Conservation (phyloP, 1,140 invertebrate genomes). For the Heliconius nattereri region DNA sequence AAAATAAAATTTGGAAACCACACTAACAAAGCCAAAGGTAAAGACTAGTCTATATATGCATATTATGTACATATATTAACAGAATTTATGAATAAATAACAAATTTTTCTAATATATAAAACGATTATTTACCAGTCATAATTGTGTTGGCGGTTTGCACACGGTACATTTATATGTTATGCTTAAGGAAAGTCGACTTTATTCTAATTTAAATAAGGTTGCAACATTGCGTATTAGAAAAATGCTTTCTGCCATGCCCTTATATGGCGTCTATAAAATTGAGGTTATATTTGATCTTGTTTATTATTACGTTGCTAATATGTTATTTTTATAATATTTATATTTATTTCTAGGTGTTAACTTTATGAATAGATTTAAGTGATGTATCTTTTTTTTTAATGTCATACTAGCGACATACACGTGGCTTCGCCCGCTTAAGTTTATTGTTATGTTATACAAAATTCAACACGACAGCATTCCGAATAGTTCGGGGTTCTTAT, state of each 20-base stretch:
- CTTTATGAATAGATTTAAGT: background rate
- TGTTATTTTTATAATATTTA: background rate
- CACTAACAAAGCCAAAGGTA: background rate
- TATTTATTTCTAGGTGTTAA: background rate
- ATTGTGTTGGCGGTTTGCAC: constrained; percentile 27
- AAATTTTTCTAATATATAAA: constrained; percentile 5
- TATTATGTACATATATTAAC: background rate
- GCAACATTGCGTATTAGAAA: background rate
- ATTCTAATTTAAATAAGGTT: background rate
- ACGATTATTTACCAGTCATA: constrained; percentile 18
- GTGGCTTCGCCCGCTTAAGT: too few species aligned
- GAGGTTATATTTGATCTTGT: constrained; percentile 6
- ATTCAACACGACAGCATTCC: too few species aligned
- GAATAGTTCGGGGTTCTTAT: too few species aligned
- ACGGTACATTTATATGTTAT: constrained; percentile 12
- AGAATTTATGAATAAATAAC: constrained; percentile 2
- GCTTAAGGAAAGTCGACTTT: background rate
- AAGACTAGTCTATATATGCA: background rate
- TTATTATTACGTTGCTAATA: constrained; percentile 1
- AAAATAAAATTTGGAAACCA: background rate
- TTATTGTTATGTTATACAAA: too few species aligned
- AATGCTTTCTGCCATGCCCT: constrained; percentile 21
- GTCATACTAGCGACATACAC: too few species aligned
- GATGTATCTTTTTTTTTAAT: background rate
- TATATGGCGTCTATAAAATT: constrained; percentile 25